Percentiles rank a stretch among this genome's conserved stretches.
phyloP scores from a whole-genome alignment of 2,797 vertebrate genomes.

The Acrocephalus scirpaceus region DNA sequence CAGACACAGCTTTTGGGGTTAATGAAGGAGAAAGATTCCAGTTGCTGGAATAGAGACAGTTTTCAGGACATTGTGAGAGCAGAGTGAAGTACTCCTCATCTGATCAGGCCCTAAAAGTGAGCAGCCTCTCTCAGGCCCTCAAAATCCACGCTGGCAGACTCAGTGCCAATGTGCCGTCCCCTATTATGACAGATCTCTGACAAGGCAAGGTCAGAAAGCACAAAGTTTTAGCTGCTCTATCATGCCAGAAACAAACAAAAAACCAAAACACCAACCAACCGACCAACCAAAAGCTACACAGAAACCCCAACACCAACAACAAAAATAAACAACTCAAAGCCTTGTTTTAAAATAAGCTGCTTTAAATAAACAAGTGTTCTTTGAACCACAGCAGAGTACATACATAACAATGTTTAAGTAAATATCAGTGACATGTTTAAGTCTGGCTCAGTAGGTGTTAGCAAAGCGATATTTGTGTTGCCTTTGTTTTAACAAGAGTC shows the following conservation, averaged over 20 bases:
- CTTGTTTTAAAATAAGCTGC: conserved; percentile 25
- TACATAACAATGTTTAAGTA: conserved; percentile 10
- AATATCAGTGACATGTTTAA: conserved; percentile 36
- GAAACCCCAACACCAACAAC: not conserved
- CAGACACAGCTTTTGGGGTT: not conserved
- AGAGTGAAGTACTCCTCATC: not conserved
- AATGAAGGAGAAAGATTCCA: not conserved
- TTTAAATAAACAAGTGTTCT: conserved; percentile 14
- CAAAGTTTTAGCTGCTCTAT: not conserved
- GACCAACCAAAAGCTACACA: not conserved
- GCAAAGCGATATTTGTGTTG: not conserved
- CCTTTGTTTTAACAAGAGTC: not conserved
- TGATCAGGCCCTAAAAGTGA: not conserved
- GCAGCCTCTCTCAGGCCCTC: not conserved
- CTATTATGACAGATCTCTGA: not conserved
- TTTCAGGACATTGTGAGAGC: not conserved
- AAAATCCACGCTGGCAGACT: not conserved
- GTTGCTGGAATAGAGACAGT: accelerated
- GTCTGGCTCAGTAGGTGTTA: not conserved
- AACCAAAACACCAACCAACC: not conserved
- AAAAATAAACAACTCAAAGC: not conserved
- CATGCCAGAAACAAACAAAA: not conserved
- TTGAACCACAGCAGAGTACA: conserved; percentile 29
- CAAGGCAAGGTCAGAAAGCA: not conserved
- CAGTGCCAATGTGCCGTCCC: not conserved